Evolutionary conservation across 2,888 invertebrate species (phyloP), one percentile per base, ranked within the genome.

Genomic region (Megaustenia siamemsis): DNA sequence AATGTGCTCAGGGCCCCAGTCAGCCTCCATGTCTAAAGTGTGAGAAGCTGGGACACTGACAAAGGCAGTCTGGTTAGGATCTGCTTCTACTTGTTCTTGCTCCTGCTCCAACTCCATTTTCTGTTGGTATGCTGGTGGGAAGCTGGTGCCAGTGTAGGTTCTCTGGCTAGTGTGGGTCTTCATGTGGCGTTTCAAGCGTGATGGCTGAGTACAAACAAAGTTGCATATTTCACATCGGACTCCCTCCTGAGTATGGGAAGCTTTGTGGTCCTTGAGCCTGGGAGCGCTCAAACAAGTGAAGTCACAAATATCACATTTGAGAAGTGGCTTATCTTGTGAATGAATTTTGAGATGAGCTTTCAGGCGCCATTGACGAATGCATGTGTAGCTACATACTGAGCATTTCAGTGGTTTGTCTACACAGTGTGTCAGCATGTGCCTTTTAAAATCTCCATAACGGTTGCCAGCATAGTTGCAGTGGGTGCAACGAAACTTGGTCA

Each of bases 301-400:
- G 43, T 66, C 77, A 77, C 85, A 85, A 5, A 80, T 10, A 56
- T 85, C 85, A 76, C 85, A 85, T 28, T 49, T 53, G 18, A 85
- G 53, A 40, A 80, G 49, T 28, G 79, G 81, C 38, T 85, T 85
- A 21, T 85, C 81, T 43, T 75, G 63, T 24, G 49, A 45, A n/a
- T 85, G 85, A 66, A 85, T 81, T 80, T 80, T 79, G 45, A 81
- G 76, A n/a, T 85, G 85, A 76, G 85, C 85, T 66, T 81, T 85
- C 28, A 85, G 56, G 8, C 85, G 63, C 76, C 80, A 85, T 28
- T 85, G 85, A 40, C 85, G 85, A 32, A 85, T 85, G 43, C 85
- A 85, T 0, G 85, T 75, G 68, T 85, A 85, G 32, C 85, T 80
- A 43, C 85, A 85, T 1, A 81, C 68, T 0, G 81, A 75, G 35